Base-by-base conservation (phyloP, 2,113 vertebrate species). In the Polypterus senegalus region DNA sequence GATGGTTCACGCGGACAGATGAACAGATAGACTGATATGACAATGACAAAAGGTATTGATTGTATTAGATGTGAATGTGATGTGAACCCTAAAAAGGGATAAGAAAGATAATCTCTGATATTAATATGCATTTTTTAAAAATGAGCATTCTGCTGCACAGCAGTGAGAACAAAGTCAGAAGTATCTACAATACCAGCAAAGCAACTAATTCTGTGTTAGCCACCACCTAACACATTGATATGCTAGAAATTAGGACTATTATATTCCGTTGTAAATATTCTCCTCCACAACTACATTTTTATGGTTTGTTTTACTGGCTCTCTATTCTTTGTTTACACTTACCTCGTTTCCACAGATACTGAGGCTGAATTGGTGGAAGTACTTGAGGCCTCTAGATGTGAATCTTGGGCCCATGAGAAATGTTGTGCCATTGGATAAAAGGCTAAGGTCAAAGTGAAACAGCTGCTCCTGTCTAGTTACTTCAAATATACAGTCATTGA, bases 341-440 rank as follows among this genome's bases (percentile, higher is more conserved):
- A 95, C 96, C 86, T 94, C 78, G 62, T 81, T 78, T 53, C 94
- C 93, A 49, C 96, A 98, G 65, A 94, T 86, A 61, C 75, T 85
- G 58, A 98, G 47, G 66, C 70, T 91, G 74, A 97, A 97, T 64
- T 74, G 82, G 48, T 92, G 88, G 70, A 87, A 88, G 67, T 93
- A 98, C 62, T 78, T 83, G 66, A 93, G 80, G 54, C 96, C 96
- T 77, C 88, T 95, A 66, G 70, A 82, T 62, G 94, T 97, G 81
- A 98, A 98, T 63, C 88, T 87, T 2, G 89, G 82, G 6, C 77
- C 74, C 45, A 83, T 89, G 61, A 78, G 55, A 69, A 94, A 77
- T 2, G 75, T 61, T 0, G 82, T 63, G 7, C 77, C 63, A 5
- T 80, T 66, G n/a, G 79, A 69, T 77, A 98, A 72, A 0, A 73